phyloP scores from a whole-genome alignment of 2,113 vertebrate species.

The Tricholaema leucomelas region DNA sequence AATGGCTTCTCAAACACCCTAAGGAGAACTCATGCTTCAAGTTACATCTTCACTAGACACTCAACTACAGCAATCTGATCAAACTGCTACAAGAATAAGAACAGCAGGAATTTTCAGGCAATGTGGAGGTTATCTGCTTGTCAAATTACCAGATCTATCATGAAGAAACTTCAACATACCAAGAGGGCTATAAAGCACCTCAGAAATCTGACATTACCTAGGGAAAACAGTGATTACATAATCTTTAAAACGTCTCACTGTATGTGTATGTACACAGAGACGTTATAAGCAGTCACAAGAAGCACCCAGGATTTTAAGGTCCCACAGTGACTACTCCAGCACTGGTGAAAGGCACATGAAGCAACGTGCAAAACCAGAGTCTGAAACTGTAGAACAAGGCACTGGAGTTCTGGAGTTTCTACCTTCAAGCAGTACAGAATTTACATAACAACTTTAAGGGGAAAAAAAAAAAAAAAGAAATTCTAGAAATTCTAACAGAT shows the following conservation, averaged over 20 bases:
- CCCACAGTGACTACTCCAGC: background rate
- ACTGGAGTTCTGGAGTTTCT: background rate
- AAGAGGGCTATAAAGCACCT: background rate
- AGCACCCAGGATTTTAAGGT: background rate
- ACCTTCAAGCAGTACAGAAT: background rate
- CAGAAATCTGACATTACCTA: background rate
- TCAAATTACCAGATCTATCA: background rate
- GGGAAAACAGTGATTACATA: background rate
- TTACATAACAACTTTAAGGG: background rate
- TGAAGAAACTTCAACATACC: background rate
- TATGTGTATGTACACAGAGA: rapidly evolving
- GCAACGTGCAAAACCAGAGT: background rate
- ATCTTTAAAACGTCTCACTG: background rate
- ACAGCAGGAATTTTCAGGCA: background rate
- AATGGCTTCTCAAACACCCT: background rate
- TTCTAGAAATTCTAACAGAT: background rate
- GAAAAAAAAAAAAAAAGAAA: too few relatives aligned
- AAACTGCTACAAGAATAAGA: background rate
- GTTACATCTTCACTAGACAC: background rate
- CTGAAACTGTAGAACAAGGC: background rate
- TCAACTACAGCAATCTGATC: background rate
- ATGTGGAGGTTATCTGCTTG: background rate
- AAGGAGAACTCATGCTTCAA: background rate
- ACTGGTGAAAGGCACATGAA: background rate
- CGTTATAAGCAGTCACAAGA: rapidly evolving